Percentiles rank a stretch among this genome's conserved stretches.
These are phyloP conservation scores for Cynodonichthys magdalenae DNA, from an alignment of 2,797 vertebrate species.

Conservation along the genomic window DNA sequence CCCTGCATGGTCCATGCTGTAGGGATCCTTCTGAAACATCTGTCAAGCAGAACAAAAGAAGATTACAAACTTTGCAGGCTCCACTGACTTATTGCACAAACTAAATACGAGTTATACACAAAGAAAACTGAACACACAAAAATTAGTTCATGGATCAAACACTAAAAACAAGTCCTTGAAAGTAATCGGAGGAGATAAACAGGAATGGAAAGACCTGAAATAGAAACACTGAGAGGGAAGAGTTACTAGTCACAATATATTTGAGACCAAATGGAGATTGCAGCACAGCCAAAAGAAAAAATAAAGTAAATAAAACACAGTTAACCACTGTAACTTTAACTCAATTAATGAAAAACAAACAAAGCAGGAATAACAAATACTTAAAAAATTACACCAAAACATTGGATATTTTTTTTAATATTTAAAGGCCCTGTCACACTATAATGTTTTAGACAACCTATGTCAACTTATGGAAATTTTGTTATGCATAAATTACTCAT, in stretches of 20 bases:
- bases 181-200: constrained; percentile 65
- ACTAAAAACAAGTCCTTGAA: constrained; percentile 56
- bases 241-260: constrained; percentile 74
- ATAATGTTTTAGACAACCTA: too few species aligned
- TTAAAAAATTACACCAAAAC: constrained; percentile 52
- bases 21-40: constrained; percentile 92
- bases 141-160: constrained; percentile 30
- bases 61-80: constrained; percentile 1
- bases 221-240: constrained; percentile 83
- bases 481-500: too few species aligned
- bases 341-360: constrained; percentile 48
- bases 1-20: constrained; percentile 80
- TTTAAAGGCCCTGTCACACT: too few species aligned
- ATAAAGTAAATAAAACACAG: too few species aligned
- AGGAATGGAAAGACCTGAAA: constrained; percentile 83
- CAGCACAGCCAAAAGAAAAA: constrained; percentile 56
- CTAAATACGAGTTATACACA: constrained; percentile 7
- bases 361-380: constrained; percentile 33
- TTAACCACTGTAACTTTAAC: constrained; percentile 46
- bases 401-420: constrained; percentile 47
- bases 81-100: background rate
- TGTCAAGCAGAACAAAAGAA: constrained; percentile 62
- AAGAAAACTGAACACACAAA: constrained; percentile 39
- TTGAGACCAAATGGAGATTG: constrained; percentile 55
- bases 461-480: too few species aligned